Evolutionary conservation across 2,888 invertebrate species (phyloP), one percentile per base, ranked within the genome.

Genomic region (Macrophya annulata): DNA sequence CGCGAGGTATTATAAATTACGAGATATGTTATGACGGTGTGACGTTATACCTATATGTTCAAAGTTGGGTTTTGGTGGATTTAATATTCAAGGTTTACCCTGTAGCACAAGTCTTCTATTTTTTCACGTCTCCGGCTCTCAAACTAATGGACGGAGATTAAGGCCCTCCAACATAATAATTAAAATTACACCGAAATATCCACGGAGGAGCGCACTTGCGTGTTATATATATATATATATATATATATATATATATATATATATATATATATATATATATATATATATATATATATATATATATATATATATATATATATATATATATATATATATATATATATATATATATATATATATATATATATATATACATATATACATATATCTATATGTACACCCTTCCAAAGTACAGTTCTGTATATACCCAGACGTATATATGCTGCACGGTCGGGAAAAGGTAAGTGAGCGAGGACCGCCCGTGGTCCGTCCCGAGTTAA

Each of bases 61-160:
- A n/a, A 17, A 51, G 51, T 55, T 31, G 55, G 77, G 77, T 77
- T 77, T 55, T 51, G 55, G 37, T 51, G 77, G 55, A 77, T 51
- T 77, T 77, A 77, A 77, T 77, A 77, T 77, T 77, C 77, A 77
- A 77, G 77, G 48, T 77, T 77, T 55, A 5, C 62, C 62, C 62
- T 37, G 21, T 81, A 40, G 2, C 43, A 17, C 51, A 9, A 25
- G 15, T 81, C 45, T 43, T 62, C 81, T 59, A 55, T 43, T 59
- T 59, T 79, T 59, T 40, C 59, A 21, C 62, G 25, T 59, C 81
- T 25, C 43, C 17, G 21, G 25, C 81, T 81, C 81, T 81, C 81
- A 43, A 81, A 81, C 81, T 81, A 81, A 81, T 81, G 81, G 81
- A 81, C 81, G 81, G 59, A 81, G 81, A 81, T 81, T 81, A 81